Conservation (phyloP, 2,888 invertebrate species). For the Trisateles emortualis region DNA sequence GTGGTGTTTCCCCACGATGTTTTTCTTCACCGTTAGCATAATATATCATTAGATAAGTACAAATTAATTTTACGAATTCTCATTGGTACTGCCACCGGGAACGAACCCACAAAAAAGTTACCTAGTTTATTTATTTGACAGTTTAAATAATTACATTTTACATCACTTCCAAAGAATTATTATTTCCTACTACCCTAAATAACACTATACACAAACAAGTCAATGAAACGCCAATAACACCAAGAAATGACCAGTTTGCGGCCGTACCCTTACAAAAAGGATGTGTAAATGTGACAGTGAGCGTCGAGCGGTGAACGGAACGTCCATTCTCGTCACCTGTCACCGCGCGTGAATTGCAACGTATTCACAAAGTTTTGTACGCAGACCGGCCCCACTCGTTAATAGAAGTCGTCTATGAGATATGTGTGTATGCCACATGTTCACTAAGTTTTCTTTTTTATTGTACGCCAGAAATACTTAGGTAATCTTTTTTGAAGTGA, state of each 20-base stretch:
- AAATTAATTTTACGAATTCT: no score
- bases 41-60: no score
- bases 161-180: no score
- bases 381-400: conserved; percentile 36
- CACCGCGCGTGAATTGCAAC: conserved; percentile 57
- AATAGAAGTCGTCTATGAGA: conserved; percentile 29
- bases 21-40: no score
- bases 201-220: no score
- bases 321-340: conserved; percentile 62
- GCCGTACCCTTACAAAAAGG: conserved; percentile 35
- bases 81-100: no score
- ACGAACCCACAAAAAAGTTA: no score
- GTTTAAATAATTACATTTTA: no score
- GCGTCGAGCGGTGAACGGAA: conserved; percentile 21
- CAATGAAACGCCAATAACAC: conserved; percentile 23
- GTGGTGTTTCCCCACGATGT: no score
- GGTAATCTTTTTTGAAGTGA: no score
- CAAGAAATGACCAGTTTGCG: conserved; percentile 34
- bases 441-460: background rate
- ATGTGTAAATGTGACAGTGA: conserved; percentile 44
- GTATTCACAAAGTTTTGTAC: conserved; percentile 53
- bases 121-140: no score
- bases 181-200: background rate
- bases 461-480: background rate
- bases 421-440: background rate